These are phyloP conservation scores for Tenthredo scrophulariae DNA, from an alignment of 2,888 invertebrate species.

Conservation along the genomic window DNA sequence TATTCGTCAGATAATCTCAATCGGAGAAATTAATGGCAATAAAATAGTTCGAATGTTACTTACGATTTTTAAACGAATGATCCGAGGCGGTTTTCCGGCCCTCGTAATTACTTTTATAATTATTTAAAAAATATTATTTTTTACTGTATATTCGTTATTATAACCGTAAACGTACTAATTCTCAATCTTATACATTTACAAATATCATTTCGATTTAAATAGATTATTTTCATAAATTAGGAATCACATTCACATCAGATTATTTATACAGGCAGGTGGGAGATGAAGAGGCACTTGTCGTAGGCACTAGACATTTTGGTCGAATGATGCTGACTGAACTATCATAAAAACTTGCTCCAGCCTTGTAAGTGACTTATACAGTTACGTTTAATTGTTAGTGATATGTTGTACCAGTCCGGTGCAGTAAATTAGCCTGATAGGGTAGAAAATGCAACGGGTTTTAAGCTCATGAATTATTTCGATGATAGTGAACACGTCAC, in stretches of 20 bases:
- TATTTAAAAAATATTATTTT: background rate
- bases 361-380: slow-evolving; percentile 14
- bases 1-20: background rate
- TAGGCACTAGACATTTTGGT: slow-evolving; percentile 43
- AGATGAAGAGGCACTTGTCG: slow-evolving; percentile 41
- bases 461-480: background rate
- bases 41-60: slow-evolving; percentile 61
- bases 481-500: background rate
- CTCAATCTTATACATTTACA: slow-evolving; percentile 1
- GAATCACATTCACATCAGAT: slow-evolving; percentile 32
- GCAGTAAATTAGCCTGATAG: background rate
- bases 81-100: slow-evolving; percentile 65
- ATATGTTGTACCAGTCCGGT: slow-evolving; percentile 17
- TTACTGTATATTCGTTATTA: background rate
- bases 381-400: slow-evolving; percentile 5
- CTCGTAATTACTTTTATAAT: slow-evolving; percentile 36
- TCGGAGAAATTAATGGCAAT: background rate
- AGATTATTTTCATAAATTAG: background rate
- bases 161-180: background rate
- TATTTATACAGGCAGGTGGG: background rate
- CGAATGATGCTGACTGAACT: background rate
- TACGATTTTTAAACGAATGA: slow-evolving; percentile 68
- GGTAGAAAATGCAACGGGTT: background rate
- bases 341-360: background rate
- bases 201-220: background rate